Percentiles rank a stretch among this genome's conserved stretches.
Conservation (phyloP, 2,888 invertebrate species). For the Litoditis marina region DNA sequence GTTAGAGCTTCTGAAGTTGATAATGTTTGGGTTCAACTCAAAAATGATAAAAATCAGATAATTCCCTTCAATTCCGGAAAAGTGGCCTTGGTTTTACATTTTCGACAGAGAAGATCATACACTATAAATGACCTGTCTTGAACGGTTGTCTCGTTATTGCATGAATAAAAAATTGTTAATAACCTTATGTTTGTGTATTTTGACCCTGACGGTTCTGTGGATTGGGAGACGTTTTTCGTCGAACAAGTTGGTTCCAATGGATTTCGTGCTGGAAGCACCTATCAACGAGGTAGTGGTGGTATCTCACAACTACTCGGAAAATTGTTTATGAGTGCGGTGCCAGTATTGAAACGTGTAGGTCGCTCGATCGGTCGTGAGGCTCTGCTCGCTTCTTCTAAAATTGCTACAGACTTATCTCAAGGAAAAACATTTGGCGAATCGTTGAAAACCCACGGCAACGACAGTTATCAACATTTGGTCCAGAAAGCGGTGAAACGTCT, state of each 20-base stretch:
- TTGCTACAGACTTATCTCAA: conserved; percentile 12
- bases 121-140: neutral
- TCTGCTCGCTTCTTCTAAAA: conserved; percentile 5
- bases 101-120: conserved; percentile 4
- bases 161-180: conserved; percentile 8
- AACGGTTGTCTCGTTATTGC: conserved; percentile 4
- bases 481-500: conserved; percentile 3
- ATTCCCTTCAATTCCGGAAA: conserved; percentile 16
- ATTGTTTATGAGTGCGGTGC: conserved; percentile 16
- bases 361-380: conserved; percentile 6
- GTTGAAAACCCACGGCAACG: neutral
- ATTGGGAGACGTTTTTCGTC: conserved; percentile 1
- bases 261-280: conserved; percentile 13
- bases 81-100: conserved; percentile 8
- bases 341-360: conserved; percentile 12
- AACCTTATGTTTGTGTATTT: neutral
- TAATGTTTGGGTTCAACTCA: conserved; percentile 1
- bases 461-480: conserved; percentile 7
- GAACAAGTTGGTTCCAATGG: conserved; percentile 15
- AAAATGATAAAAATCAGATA: conserved; percentile 13
- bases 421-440: conserved; percentile 14
- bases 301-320: conserved; percentile 19
- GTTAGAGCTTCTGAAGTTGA: neutral
- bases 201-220: conserved; percentile 12
- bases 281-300: conserved; percentile 14